Percentiles rank a stretch among this genome's conserved stretches.
phyloP scores from a whole-genome alignment of 2,113 vertebrate genomes.

The Cyanocitta stelleri region DNA sequence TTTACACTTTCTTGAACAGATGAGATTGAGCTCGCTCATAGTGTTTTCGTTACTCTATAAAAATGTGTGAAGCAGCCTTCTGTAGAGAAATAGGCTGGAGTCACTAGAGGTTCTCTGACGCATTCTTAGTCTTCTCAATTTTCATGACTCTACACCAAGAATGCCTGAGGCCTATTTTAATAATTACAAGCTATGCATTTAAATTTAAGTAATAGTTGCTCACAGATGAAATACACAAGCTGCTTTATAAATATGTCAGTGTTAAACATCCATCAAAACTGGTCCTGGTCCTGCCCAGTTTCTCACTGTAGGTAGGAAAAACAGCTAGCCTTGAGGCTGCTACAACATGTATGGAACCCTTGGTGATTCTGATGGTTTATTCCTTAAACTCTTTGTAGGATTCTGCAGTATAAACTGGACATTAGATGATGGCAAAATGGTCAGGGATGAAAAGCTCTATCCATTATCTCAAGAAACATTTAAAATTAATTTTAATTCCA shows the following conservation, averaged over 20 bases:
- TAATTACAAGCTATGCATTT: not conserved
- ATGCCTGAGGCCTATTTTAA: not conserved
- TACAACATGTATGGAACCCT: not conserved
- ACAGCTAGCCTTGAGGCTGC: not conserved
- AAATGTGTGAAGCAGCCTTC: conserved; percentile 8
- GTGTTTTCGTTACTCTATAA: not conserved
- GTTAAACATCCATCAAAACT: not conserved
- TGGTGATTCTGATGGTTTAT: not conserved
- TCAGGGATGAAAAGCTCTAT: not conserved
- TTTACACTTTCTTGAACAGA: conserved; percentile 22
- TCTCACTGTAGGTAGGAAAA: not conserved
- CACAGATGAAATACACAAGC: not conserved
- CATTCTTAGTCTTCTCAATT: not conserved
- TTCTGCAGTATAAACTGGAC: not conserved
- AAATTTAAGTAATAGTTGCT: not conserved
- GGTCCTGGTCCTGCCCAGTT: not conserved
- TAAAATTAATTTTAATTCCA: not conserved
- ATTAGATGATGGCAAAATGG: not conserved
- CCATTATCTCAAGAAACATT: not conserved
- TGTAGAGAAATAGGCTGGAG: conserved; percentile 1
- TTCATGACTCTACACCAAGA: not conserved
- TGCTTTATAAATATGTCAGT: not conserved
- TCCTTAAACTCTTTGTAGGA: not conserved
- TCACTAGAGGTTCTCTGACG: not conserved
- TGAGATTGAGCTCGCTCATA: not conserved